phyloP scores from a whole-genome alignment of 2,888 invertebrate genomes.

The Harpalus rufipes region DNA sequence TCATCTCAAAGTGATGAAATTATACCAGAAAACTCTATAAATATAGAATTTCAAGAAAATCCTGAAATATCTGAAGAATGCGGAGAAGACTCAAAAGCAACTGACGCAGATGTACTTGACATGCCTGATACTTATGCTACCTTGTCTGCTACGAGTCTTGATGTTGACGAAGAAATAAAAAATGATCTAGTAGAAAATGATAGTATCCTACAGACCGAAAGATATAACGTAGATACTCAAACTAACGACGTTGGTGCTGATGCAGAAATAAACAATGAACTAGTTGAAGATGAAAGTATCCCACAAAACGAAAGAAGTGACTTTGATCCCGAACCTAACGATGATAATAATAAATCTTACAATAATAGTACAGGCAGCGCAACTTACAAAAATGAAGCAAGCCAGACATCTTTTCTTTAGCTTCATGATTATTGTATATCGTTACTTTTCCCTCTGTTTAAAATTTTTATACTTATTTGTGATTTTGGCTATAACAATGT shows the following conservation, averaged over 20 bases:
- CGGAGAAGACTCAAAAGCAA: background rate
- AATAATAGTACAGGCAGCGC: background rate
- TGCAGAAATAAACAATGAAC: too few species aligned
- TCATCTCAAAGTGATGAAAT: constrained; percentile 9
- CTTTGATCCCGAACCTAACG: background rate
- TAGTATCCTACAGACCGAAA: background rate
- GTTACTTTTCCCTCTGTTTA: background rate
- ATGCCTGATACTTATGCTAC: background rate
- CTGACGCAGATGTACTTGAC: background rate
- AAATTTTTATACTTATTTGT: background rate
- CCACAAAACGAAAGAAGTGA: background rate
- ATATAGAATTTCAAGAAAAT: background rate
- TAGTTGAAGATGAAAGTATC: too few species aligned
- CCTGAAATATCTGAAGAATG: background rate
- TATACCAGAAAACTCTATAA: constrained; percentile 7
- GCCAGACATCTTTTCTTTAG: background rate
- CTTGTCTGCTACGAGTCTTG: background rate
- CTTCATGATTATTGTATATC: background rate
- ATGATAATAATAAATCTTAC: background rate
- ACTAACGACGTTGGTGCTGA: background rate
- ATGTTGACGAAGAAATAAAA: background rate
- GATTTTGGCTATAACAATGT: background rate
- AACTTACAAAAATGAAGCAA: background rate
- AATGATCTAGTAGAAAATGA: background rate
- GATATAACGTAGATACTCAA: background rate